These are phyloP conservation scores for Nyctereutes procyonoides DNA, from an alignment of 2,113 vertebrate species.

Conservation along the genomic window DNA sequence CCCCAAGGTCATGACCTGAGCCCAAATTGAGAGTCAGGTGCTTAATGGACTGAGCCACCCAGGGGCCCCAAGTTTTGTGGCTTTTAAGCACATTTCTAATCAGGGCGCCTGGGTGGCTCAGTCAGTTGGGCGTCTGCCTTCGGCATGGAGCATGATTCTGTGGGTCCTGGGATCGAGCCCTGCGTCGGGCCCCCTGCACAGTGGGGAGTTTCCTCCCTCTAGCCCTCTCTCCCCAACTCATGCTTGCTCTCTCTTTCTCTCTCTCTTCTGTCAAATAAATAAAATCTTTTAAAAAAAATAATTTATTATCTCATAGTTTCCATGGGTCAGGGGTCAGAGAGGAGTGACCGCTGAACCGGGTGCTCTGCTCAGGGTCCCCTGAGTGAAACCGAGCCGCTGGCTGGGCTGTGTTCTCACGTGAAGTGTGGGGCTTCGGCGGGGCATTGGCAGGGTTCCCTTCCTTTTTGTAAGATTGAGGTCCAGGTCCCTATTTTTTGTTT, in stretches of 20 bases:
- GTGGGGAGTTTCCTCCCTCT: no score
- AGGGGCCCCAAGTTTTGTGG: neutral
- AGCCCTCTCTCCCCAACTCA: no score
- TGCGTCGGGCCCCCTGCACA: no score
- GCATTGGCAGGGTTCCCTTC: neutral
- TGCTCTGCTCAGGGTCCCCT: neutral
- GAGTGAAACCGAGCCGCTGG: neutral
- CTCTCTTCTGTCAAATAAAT: no score
- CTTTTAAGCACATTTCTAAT: neutral
- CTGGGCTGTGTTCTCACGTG: neutral
- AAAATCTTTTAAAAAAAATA: no score
- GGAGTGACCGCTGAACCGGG: neutral
- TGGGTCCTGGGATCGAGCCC: no score
- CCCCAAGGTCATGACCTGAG: neutral
- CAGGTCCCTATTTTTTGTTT: neutral
- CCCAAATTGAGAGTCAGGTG: neutral
- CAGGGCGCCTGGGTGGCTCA: no score
- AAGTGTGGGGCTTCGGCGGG: neutral
- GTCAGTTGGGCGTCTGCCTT: no score
- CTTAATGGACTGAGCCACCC: neutral
- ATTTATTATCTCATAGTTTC: neutral
- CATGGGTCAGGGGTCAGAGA: neutral
- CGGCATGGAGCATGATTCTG: no score
- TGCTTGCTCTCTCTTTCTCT: no score
- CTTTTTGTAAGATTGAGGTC: neutral